phyloP scores from a whole-genome alignment of 2,797 vertebrate genomes.

The Eulemur mongoz region DNA sequence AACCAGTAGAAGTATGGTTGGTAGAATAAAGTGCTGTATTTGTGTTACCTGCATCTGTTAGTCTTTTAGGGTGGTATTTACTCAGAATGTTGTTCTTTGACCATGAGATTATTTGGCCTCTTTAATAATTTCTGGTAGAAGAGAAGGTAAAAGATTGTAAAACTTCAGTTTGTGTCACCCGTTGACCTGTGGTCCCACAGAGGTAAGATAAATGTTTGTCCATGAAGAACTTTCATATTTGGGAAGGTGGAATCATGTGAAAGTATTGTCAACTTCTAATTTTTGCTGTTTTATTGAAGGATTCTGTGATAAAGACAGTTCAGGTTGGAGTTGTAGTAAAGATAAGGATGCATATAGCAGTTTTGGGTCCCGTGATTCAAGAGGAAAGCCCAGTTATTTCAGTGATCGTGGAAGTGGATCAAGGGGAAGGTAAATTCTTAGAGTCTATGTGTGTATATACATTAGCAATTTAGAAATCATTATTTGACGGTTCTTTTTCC shows the following conservation, averaged over 20 bases:
- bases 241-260: neutral
- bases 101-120: neutral
- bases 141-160: neutral
- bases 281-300: neutral
- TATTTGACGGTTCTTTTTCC: neutral
- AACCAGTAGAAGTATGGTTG: neutral
- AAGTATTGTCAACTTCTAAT: neutral
- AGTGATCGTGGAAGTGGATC: conserved; percentile 90
- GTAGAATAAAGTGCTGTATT: neutral
- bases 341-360: conserved; percentile 94
- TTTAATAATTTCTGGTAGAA: neutral
- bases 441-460: neutral
- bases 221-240: neutral
- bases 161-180: neutral
- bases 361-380: conserved; percentile 92
- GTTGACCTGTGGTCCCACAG: neutral
- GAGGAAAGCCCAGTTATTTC: conserved; percentile 92
- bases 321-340: conserved; percentile 86
- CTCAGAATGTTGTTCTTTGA: neutral
- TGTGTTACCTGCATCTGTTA: neutral
- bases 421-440: conserved; percentile 89
- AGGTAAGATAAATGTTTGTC: neutral
- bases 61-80: neutral
- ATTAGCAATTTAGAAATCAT: neutral
- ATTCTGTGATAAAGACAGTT: conserved; percentile 19